These are phyloP conservation scores for Apodemia mormo DNA, from an alignment of 2,888 invertebrate genomes.

Conservation along the genomic window DNA sequence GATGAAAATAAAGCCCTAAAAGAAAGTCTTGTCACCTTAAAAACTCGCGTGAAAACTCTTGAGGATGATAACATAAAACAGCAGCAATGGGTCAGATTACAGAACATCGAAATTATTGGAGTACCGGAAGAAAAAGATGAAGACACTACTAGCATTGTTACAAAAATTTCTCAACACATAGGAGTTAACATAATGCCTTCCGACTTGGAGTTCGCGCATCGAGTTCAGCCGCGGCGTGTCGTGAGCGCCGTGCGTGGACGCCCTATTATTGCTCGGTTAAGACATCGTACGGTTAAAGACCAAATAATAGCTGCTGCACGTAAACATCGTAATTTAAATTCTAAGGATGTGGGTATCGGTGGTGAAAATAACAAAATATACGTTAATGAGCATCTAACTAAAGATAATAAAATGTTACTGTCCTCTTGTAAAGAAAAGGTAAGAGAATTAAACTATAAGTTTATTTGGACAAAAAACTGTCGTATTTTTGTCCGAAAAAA, in stretches of 20 bases:
- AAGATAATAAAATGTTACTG: no score
- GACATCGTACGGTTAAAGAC: background rate
- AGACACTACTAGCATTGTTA: slow-evolving; percentile 21
- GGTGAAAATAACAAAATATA: no score
- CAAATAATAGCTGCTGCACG: background rate
- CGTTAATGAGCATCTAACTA: no score
- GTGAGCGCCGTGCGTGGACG: background rate
- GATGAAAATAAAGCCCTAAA: background rate
- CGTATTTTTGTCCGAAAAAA: no score
- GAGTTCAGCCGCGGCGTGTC: slow-evolving; percentile 26
- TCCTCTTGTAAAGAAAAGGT: no score
- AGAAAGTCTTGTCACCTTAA: background rate
- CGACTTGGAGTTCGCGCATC: slow-evolving; percentile 30
- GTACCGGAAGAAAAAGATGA: slow-evolving; percentile 10
- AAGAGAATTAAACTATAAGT: no score
- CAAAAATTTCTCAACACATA: slow-evolving; percentile 20
- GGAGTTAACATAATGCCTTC: slow-evolving; percentile 25
- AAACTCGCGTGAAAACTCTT: background rate
- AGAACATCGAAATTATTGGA: slow-evolving; percentile 31
- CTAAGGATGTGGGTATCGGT: no score
- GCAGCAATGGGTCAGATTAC: slow-evolving; percentile 29
- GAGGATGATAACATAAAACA: slow-evolving; percentile 14
- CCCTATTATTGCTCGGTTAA: background rate
- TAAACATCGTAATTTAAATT: no score
- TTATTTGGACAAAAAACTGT: no score